Conservation (phyloP, 2,888 invertebrate genomes). For the Xestoiulus laeticollis region DNA sequence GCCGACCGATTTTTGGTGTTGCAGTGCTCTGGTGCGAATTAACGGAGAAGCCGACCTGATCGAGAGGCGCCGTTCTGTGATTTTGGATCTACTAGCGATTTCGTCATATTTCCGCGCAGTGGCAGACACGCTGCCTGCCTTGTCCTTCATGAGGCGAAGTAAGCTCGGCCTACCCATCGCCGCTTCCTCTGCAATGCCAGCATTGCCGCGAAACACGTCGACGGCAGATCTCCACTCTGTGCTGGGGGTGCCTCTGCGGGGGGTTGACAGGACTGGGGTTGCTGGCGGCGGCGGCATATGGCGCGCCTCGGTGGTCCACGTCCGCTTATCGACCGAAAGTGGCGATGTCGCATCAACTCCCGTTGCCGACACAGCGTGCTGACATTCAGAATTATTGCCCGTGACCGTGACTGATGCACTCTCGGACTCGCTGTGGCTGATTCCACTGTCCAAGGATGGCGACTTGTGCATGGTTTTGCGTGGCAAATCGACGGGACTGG, state of each 20-base stretch:
- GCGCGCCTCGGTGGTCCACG: not conserved
- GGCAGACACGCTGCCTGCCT: conserved; percentile 32
- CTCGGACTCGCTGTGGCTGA: not conserved
- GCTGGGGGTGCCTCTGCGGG: not conserved
- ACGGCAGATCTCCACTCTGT: conserved; percentile 23
- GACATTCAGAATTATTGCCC: too few species aligned
- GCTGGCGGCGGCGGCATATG: not conserved
- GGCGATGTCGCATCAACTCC: too few species aligned
- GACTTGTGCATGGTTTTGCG: not conserved
- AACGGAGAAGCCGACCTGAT: not conserved
- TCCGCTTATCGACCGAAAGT: not conserved
- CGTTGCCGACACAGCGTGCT: too few species aligned
- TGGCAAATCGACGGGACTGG: not conserved
- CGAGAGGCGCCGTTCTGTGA: not conserved
- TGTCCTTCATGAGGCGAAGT: conserved; percentile 49
- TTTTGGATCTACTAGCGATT: not conserved
- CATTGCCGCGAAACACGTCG: not conserved
- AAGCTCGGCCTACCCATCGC: conserved; percentile 47
- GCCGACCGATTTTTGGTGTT: not conserved
- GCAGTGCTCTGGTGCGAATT: not conserved
- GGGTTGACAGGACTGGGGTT: not conserved
- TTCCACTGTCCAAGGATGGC: not conserved
- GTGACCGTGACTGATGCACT: not conserved
- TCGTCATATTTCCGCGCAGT: conserved; percentile 40
- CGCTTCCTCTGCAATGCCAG: not conserved